Percentiles rank a stretch among this genome's conserved stretches.
Conservation (phyloP, 2,888 invertebrate genomes). For the Epistrophe grossulariae region DNA sequence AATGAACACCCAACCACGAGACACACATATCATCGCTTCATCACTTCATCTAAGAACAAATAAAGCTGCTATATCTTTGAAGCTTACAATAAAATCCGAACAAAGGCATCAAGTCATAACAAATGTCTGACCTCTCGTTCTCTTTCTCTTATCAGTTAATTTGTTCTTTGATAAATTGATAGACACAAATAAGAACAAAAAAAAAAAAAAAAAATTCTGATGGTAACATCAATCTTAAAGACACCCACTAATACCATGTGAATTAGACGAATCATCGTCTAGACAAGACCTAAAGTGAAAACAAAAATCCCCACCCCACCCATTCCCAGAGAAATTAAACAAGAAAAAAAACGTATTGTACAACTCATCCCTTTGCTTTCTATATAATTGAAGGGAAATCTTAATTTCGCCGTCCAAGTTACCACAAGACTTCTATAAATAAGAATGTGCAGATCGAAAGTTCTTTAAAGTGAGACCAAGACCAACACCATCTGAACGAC, state of each 20-base stretch:
- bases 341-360: background rate
- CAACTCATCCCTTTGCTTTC: background rate
- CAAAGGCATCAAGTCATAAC: background rate
- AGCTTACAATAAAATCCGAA: background rate
- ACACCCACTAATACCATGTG: background rate
- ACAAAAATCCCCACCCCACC: background rate
- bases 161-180: conserved; percentile 2
- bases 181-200: background rate
- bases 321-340: background rate
- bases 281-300: conserved; percentile 21
- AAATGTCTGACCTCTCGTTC: background rate
- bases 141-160: background rate
- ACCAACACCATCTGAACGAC: conserved; percentile 40
- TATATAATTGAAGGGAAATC: conserved; percentile 34
- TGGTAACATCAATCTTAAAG: conserved; percentile 15
- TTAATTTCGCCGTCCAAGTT: conserved; percentile 54
- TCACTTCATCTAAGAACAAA: no score
- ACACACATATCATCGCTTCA: no score
- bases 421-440: conserved; percentile 7
- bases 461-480: conserved; percentile 49
- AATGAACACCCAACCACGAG: no score
- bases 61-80: background rate
- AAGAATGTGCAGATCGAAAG: conserved; percentile 21
- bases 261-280: conserved; percentile 24
- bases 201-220: background rate